Evolutionary conservation across 2,888 invertebrate genomes (phyloP).

Genomic region (Teleiodes luculella): DNA sequence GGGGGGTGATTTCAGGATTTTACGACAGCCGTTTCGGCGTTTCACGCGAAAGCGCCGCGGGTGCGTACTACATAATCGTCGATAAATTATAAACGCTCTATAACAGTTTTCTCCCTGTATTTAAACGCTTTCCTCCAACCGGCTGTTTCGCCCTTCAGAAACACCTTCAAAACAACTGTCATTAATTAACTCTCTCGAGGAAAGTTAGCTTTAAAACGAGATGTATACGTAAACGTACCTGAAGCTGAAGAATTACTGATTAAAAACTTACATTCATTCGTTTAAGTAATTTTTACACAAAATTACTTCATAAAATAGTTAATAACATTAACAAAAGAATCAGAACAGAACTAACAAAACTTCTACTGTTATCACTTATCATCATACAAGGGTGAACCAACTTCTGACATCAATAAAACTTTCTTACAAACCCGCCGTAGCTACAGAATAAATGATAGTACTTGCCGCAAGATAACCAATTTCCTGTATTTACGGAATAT

Average conservation of each 20-base stretch:
- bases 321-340: neutral
- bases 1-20: conserved; percentile 43
- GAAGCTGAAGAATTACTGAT: neutral
- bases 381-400: neutral
- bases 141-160: conserved; percentile 27
- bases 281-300: neutral
- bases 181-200: conserved; percentile 29
- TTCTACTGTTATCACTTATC: neutral
- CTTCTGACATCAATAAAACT: neutral
- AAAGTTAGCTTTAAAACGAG: neutral
- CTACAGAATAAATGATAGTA: too few relatives aligned
- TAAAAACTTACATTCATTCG: neutral
- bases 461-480: conserved; percentile 12
- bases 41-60: conserved; percentile 35
- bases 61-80: conserved; percentile 44
- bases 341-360: neutral
- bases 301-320: too few relatives aligned
- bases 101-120: conserved; percentile 37
- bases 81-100: conserved; percentile 44
- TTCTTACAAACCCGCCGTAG: neutral
- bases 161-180: conserved; percentile 32
- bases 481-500: conserved; percentile 21
- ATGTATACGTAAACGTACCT: neutral
- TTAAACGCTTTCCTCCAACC: conserved; percentile 23
- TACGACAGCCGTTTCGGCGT: conserved; percentile 38